phyloP scores from a whole-genome alignment of 2,888 invertebrate species.

The Agelastica alni region DNA sequence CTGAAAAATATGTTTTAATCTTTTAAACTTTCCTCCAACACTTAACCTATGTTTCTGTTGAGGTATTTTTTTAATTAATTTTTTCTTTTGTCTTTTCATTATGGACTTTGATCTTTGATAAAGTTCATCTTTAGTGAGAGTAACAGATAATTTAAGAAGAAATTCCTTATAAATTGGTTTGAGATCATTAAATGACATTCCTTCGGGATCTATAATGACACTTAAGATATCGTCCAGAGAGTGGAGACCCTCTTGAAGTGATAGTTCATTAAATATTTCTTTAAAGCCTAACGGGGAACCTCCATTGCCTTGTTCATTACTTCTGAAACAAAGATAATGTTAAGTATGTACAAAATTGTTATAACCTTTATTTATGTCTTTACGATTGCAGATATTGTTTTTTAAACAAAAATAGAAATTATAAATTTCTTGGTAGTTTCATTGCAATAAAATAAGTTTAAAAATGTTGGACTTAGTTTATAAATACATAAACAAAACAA shows the following conservation, averaged over 20 bases:
- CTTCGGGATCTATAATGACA: slow-evolving; percentile 87
- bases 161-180: slow-evolving; percentile 92
- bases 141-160: slow-evolving; percentile 82
- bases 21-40: slow-evolving; percentile 50
- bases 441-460: too few relatives aligned
- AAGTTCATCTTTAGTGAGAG: slow-evolving; percentile 88
- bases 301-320: slow-evolving; percentile 67
- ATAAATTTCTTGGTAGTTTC: too few relatives aligned
- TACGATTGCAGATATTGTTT: too few relatives aligned
- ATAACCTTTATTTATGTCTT: too few relatives aligned
- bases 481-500: too few relatives aligned
- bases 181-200: slow-evolving; percentile 91
- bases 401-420: too few relatives aligned
- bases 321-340: slow-evolving; percentile 55
- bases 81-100: slow-evolving; percentile 82
- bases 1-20: slow-evolving; percentile 61
- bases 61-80: slow-evolving; percentile 61
- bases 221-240: slow-evolving; percentile 86
- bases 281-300: slow-evolving; percentile 85
- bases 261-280: slow-evolving; percentile 85
- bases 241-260: slow-evolving; percentile 84
- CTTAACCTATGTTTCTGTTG: slow-evolving; percentile 43
- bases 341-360: background rate
- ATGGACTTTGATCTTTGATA: slow-evolving; percentile 88
- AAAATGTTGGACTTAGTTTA: too few relatives aligned